Conservation (phyloP, 2,797 vertebrate genomes). For the Melanotaenia maccullochi region DNA sequence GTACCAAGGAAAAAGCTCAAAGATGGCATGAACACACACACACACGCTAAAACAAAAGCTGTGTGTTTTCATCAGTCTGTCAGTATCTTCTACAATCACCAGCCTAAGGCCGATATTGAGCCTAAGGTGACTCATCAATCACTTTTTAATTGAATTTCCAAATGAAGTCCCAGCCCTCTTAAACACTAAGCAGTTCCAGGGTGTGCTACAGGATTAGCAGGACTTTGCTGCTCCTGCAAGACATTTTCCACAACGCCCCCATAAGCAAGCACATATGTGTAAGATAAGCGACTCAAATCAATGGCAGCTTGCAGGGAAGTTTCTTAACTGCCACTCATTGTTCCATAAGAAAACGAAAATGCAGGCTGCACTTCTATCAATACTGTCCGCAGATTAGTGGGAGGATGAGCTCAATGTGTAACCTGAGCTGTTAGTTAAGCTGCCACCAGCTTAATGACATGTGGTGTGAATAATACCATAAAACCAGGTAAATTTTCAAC, state of each 20-base stretch:
- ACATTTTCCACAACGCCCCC: constrained; percentile 59
- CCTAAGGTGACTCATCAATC: constrained; percentile 52
- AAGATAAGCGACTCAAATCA: constrained; percentile 56
- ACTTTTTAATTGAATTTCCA: constrained; percentile 63
- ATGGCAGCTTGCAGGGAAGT: constrained; percentile 39
- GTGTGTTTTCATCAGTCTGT: constrained; percentile 46
- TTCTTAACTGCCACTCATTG: constrained; percentile 57
- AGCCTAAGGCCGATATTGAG: constrained; percentile 31
- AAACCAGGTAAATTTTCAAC: constrained; percentile 58
- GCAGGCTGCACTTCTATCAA: constrained; percentile 59
- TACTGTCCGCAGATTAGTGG: constrained; percentile 36
- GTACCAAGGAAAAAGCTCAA: constrained; percentile 36
- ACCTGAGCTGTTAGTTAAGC: constrained; percentile 58
- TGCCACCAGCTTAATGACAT: constrained; percentile 55
- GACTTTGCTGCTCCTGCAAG: constrained; percentile 45
- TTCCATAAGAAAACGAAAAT: constrained; percentile 57
- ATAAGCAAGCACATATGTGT: constrained; percentile 45
- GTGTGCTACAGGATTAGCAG: constrained; percentile 53
- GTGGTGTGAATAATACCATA: constrained; percentile 57
- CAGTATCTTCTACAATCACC: constrained; percentile 52
- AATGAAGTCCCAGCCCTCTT: constrained; percentile 48
- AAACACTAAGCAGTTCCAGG: constrained; percentile 43
- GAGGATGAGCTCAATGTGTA: constrained; percentile 59
- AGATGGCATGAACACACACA: constrained; percentile 37
- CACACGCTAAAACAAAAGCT: constrained; percentile 34